A percentile compares a stretch with the other conserved stretches of the same genome.
Evolutionary conservation across 2,113 vertebrate genomes (phyloP).

Genomic region (Myotis yumanensis): DNA sequence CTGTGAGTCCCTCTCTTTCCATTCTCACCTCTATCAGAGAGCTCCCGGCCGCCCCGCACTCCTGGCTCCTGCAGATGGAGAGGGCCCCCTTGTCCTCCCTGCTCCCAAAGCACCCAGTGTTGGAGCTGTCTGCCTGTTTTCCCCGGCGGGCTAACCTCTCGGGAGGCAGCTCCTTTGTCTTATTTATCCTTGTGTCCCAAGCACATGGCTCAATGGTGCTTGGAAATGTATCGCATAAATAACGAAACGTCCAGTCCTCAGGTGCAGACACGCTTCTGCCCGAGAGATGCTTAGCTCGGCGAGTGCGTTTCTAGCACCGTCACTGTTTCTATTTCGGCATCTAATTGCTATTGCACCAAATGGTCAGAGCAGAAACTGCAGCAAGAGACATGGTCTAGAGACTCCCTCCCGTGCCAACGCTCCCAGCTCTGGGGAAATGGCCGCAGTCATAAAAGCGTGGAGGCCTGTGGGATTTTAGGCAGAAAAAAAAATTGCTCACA

Average conservation of each 20-base stretch:
- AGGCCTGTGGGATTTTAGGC: neutral
- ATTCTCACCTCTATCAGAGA: neutral
- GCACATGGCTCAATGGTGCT: neutral
- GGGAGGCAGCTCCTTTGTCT: neutral
- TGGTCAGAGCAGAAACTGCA: constrained; percentile 21
- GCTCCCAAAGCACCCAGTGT: neutral
- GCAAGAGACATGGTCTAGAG: neutral
- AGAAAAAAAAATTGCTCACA: neutral
- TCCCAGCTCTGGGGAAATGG: neutral
- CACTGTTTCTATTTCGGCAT: constrained; percentile 55
- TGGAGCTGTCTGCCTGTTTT: neutral
- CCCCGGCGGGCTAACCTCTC: neutral
- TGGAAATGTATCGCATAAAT: neutral
- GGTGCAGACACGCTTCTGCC: neutral
- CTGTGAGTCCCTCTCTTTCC: neutral
- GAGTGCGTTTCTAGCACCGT: neutral
- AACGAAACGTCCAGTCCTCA: neutral
- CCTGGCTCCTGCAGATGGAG: neutral
- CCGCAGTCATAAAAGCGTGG: neutral
- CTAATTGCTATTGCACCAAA: constrained; percentile 26
- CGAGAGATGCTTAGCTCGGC: constrained; percentile 39
- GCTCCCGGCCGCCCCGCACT: neutral
- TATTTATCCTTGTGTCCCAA: neutral
- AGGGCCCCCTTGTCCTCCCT: neutral
- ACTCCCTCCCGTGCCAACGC: neutral